phyloP scores from a whole-genome alignment of 2,113 vertebrate species.

The Hippocampus barbouri region DNA sequence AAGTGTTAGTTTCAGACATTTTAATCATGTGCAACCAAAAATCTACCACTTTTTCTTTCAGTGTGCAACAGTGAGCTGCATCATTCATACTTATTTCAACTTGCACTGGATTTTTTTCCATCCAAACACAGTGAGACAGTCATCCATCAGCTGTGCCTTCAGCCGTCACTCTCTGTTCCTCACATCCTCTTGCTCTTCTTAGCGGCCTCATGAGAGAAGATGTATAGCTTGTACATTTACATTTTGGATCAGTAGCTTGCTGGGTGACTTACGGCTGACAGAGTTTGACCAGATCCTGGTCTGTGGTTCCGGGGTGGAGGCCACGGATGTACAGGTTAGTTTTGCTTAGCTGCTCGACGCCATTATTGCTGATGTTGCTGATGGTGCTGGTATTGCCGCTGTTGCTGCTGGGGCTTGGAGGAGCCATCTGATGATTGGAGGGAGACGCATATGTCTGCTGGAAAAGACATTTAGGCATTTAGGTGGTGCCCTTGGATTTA shows the following conservation, averaged over 20 bases:
- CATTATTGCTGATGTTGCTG: slow-evolving; percentile 55
- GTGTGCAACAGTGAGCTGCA: slow-evolving; percentile 3
- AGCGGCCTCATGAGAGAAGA: slow-evolving; percentile 19
- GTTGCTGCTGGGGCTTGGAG: slow-evolving; percentile 82
- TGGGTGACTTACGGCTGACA: slow-evolving; percentile 85
- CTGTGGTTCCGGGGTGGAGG: slow-evolving; percentile 86
- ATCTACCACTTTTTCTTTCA: too few relatives aligned
- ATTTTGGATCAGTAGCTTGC: slow-evolving; percentile 14
- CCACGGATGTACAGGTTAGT: slow-evolving; percentile 93
- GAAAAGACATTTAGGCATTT: slow-evolving; percentile 28
- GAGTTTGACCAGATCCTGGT: slow-evolving; percentile 91
- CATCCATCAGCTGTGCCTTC: slow-evolving; percentile 6
- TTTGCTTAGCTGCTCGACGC: slow-evolving; percentile 86
- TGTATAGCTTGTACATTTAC: slow-evolving; percentile 28
- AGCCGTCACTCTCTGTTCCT: slow-evolving; percentile 3
- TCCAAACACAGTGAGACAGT: background rate
- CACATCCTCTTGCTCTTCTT: slow-evolving; percentile 22
- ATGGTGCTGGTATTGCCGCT: slow-evolving; percentile 57
- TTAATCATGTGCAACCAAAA: too few relatives aligned
- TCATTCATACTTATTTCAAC: slow-evolving; percentile 9
- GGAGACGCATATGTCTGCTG: slow-evolving; percentile 82
- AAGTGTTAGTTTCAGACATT: too few relatives aligned
- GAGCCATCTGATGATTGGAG: slow-evolving; percentile 83
- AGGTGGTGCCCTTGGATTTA: background rate
- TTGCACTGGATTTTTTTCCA: background rate